phyloP scores from a whole-genome alignment of 2,888 invertebrate species.

The Heliconius charithonia region DNA sequence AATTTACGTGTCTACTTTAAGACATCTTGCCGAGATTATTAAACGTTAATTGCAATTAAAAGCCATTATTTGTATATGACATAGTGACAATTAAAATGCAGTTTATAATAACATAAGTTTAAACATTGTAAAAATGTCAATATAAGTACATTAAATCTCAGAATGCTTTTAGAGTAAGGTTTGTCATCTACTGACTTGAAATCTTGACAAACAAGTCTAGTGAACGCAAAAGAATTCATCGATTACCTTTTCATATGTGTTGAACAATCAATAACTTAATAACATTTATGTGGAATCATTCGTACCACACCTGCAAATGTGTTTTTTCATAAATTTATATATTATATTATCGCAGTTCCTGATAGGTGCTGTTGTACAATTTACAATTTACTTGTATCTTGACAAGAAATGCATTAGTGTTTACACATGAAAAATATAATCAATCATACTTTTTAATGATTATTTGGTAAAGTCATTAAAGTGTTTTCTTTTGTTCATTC shows the following conservation, averaged over 20 bases:
- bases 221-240: slow-evolving; percentile 35
- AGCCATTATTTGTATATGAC: not conserved
- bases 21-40: not conserved
- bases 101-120: not conserved
- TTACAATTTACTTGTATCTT: slow-evolving; percentile 24
- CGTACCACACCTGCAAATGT: slow-evolving; percentile 26
- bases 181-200: slow-evolving; percentile 40
- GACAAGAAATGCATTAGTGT: slow-evolving; percentile 27
- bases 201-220: slow-evolving; percentile 44
- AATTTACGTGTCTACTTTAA: slow-evolving; percentile 29
- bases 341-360: slow-evolving; percentile 33
- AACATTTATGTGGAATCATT: slow-evolving; percentile 25
- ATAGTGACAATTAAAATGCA: not conserved
- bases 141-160: slow-evolving; percentile 24
- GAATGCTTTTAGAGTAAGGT: slow-evolving; percentile 32
- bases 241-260: slow-evolving; percentile 42
- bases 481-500: not conserved
- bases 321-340: slow-evolving; percentile 16
- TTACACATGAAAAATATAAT: not conserved
- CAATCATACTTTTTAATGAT: not conserved
- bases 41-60: not conserved
- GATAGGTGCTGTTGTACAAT: slow-evolving; percentile 28
- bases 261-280: slow-evolving; percentile 30
- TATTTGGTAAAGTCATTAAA: not conserved
- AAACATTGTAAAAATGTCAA: not conserved